These are phyloP conservation scores for Cacatua alba DNA, from an alignment of 2,113 vertebrate species.

Conservation along the genomic window DNA sequence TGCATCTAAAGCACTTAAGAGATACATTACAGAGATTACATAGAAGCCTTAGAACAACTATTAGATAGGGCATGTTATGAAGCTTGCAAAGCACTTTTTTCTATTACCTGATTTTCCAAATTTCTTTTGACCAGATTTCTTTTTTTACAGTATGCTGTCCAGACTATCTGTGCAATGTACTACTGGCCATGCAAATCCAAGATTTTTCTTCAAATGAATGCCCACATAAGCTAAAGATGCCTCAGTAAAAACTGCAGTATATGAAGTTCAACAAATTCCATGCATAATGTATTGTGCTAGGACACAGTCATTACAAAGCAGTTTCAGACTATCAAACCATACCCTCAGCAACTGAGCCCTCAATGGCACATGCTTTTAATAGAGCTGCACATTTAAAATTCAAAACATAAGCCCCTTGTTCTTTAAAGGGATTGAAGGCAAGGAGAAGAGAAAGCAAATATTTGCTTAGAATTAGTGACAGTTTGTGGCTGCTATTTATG, in stretches of 20 bases:
- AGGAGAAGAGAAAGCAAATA: conserved; percentile 43
- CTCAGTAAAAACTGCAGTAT: neutral
- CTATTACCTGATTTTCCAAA: neutral
- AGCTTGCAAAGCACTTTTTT: neutral
- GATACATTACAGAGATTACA: neutral
- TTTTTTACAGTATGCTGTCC: neutral
- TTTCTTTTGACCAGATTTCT: neutral
- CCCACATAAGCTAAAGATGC: neutral
- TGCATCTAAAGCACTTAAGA: neutral
- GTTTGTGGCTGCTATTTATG: conserved; percentile 57
- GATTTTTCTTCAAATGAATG: neutral
- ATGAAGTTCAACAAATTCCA: neutral
- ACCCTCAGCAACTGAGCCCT: neutral
- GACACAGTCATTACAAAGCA: neutral
- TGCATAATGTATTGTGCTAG: neutral
- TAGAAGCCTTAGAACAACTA: neutral
- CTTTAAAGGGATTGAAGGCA: conserved; percentile 56
- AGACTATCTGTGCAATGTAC: neutral
- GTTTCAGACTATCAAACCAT: neutral
- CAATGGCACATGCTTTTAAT: conserved; percentile 73
- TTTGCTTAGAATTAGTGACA: conserved; percentile 38
- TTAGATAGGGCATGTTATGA: neutral
- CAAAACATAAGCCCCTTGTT: conserved; percentile 8
- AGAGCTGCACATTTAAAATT: conserved; percentile 34
- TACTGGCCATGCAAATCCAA: neutral